Evolutionary conservation across 2,888 invertebrate genomes (phyloP).

Genomic region (Scrobipalpa atriplicella): DNA sequence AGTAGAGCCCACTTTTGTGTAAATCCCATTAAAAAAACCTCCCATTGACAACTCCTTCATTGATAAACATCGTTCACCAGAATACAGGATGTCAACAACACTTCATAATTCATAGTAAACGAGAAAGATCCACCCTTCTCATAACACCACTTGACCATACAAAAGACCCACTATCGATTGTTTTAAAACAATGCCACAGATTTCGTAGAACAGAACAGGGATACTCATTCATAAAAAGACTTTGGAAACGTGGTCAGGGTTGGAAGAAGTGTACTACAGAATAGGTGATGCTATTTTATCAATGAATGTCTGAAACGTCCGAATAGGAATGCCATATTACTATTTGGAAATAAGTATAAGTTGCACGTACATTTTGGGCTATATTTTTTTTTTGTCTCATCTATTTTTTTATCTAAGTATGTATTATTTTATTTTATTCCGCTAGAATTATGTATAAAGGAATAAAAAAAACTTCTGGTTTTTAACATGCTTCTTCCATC

Average conservation of each 20-base stretch:
- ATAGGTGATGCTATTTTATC: background rate
- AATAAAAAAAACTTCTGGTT: no score
- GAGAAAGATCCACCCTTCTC: slow-evolving; percentile 25
- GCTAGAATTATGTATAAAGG: no score
- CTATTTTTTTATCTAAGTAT: no score
- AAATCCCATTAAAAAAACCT: background rate
- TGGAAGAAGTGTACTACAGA: background rate
- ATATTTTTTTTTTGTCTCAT: no score
- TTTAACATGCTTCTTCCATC: no score
- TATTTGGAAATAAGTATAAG: no score
- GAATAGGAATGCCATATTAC: no score
- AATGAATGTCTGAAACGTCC: no score
- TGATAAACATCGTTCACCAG: slow-evolving; percentile 18
- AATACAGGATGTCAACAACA: slow-evolving; percentile 19
- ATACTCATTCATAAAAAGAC: slow-evolving; percentile 58
- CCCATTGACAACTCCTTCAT: slow-evolving; percentile 14
- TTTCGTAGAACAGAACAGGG: slow-evolving; percentile 68
- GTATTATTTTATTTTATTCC: no score
- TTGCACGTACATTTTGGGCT: no score
- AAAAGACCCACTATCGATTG: slow-evolving; percentile 57
- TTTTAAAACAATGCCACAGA: slow-evolving; percentile 66
- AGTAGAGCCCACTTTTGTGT: background rate
- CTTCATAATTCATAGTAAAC: slow-evolving; percentile 21
- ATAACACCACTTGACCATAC: slow-evolving; percentile 52
- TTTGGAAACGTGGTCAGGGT: slow-evolving; percentile 45